Evolutionary conservation across 2,113 vertebrate species (phyloP).

Genomic region (Albula goreensis): DNA sequence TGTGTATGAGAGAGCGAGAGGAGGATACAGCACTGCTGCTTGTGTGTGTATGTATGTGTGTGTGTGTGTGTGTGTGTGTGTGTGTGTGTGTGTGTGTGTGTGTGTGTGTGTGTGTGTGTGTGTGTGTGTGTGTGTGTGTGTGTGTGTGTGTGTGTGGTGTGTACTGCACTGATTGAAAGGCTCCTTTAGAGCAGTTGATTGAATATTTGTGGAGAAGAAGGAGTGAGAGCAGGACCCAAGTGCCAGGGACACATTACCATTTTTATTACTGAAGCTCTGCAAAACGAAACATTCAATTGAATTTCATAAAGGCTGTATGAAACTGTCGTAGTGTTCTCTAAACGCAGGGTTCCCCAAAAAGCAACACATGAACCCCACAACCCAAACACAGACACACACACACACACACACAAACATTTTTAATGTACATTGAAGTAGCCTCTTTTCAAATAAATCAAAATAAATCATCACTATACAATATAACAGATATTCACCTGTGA

Average conservation of each 20-base stretch:
- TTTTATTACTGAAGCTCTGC: constrained; percentile 39
- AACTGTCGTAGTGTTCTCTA: constrained; percentile 30
- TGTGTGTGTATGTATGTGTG: background rate
- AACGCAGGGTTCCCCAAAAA: constrained; percentile 23
- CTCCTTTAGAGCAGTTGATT: constrained; percentile 31
- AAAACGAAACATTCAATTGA: constrained; percentile 42
- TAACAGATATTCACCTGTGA: too few relatives aligned
- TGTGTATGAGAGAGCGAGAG: background rate
- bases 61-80: too few relatives aligned
- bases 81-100: background rate
- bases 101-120: background rate
- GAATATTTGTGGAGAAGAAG: constrained; percentile 24
- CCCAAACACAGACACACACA: too few relatives aligned
- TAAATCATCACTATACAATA: too few relatives aligned
- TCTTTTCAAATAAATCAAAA: too few relatives aligned
- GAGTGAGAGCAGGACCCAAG: constrained; percentile 23
- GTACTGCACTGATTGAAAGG: constrained; percentile 6
- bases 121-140: background rate
- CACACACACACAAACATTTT: too few relatives aligned
- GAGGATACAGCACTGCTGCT: too few relatives aligned
- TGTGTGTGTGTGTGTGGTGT: too few relatives aligned
- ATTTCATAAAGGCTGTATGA: constrained; percentile 33
- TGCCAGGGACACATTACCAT: constrained; percentile 36
- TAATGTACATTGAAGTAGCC: too few relatives aligned
- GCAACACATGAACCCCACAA: background rate